These are phyloP conservation scores for Eupithecia vulgata DNA, from an alignment of 2,888 invertebrate species.

Conservation along the genomic window DNA sequence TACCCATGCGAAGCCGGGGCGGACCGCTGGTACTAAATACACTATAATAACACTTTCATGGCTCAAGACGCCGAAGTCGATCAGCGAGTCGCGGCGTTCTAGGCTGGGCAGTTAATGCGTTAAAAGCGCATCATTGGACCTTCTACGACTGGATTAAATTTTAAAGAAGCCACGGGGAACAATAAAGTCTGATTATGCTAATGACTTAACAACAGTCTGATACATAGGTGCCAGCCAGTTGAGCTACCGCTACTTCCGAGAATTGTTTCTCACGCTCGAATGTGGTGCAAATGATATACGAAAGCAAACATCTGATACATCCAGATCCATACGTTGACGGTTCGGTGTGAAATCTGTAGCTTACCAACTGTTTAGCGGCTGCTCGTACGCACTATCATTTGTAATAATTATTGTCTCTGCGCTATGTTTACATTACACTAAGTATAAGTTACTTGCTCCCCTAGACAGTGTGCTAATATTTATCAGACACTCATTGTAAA, in stretches of 20 bases:
- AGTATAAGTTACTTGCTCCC: slow-evolving; percentile 64
- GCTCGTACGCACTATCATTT: slow-evolving; percentile 80
- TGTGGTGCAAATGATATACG: slow-evolving; percentile 81
- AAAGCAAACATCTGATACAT: slow-evolving; percentile 81
- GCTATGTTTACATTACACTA: slow-evolving; percentile 76
- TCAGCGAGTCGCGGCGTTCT: no score
- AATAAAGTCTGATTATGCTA: slow-evolving; percentile 42
- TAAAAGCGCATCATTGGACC: not conserved
- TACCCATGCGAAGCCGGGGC: no score
- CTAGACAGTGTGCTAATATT: slow-evolving; percentile 56
- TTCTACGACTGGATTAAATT: not conserved
- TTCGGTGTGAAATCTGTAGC: slow-evolving; percentile 83
- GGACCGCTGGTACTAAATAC: no score
- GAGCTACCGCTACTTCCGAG: slow-evolving; percentile 74
- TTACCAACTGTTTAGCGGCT: slow-evolving; percentile 82
- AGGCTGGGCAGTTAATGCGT: no score
- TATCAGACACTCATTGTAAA: slow-evolving; percentile 17
- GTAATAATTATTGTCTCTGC: slow-evolving; percentile 83
- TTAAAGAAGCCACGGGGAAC: slow-evolving; percentile 9
- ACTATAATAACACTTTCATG: no score
- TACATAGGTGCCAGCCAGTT: slow-evolving; percentile 74
- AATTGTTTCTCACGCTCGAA: slow-evolving; percentile 77
- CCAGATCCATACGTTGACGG: slow-evolving; percentile 84
- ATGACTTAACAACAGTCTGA: slow-evolving; percentile 56
- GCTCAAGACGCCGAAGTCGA: no score